Evolutionary conservation across 1,140 invertebrate species (phyloP).

Genomic region (Lordiphosa stackelbergi): DNA sequence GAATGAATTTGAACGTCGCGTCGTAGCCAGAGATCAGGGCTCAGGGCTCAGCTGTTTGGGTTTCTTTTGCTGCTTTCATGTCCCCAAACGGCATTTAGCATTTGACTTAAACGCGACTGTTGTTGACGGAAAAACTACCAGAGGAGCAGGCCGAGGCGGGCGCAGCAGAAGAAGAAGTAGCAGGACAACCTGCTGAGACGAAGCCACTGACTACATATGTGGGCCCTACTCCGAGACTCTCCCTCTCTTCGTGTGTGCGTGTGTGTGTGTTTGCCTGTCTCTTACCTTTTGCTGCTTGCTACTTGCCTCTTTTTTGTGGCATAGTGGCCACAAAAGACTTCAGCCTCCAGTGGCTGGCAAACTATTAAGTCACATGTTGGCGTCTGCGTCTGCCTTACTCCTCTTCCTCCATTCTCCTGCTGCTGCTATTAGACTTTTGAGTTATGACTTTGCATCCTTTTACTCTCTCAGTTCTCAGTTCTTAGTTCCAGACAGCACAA

Average conservation of each 20-base stretch:
- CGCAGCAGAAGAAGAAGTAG: neutral
- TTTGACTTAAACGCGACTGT: conserved; percentile 63
- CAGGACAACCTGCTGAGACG: conserved; percentile 53
- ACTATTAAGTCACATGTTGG: conserved; percentile 52
- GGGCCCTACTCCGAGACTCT: conserved; percentile 24
- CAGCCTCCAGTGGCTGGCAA: conserved; percentile 19
- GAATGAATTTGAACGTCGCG: conserved; percentile 15
- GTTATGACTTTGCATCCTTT: conserved; percentile 70
- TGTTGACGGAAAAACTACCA: conserved; percentile 30
- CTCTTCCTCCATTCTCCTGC: conserved; percentile 7
- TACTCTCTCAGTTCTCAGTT: conserved; percentile 25
- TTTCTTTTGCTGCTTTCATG: conserved; percentile 21
- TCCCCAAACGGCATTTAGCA: conserved; percentile 71
- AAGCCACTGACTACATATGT: conserved; percentile 48
- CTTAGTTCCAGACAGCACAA: conserved; percentile 14
- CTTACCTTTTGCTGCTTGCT: conserved; percentile 33
- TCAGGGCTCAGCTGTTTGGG: conserved; percentile 51
- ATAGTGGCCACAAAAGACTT: conserved; percentile 25
- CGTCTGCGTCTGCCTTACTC: conserved; percentile 31
- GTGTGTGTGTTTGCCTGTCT: conserved; percentile 36
- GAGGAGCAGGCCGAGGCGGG: neutral
- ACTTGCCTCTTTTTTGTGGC: conserved; percentile 3
- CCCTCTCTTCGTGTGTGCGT: conserved; percentile 3
- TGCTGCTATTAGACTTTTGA: conserved; percentile 58
- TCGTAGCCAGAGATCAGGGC: conserved; percentile 21